Conservation (phyloP, 2,113 vertebrate genomes). For the Nesoenas mayeri region DNA sequence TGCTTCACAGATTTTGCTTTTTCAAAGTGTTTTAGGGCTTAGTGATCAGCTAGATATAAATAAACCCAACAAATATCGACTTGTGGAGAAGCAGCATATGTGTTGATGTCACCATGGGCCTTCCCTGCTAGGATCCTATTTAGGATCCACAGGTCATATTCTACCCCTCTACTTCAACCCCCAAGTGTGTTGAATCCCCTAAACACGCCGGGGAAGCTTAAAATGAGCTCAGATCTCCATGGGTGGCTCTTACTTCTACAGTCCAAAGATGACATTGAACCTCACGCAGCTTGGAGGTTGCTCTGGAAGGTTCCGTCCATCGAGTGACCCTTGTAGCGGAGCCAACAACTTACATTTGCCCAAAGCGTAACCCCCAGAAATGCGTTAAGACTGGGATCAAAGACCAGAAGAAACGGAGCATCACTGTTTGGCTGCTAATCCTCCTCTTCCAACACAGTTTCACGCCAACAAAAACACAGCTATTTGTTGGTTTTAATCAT, state of each 20-base stretch:
- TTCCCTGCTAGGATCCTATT: background rate
- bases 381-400: background rate
- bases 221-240: background rate
- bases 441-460: background rate
- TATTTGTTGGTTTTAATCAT: background rate
- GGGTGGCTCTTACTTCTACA: constrained; percentile 19
- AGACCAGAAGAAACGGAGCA: background rate
- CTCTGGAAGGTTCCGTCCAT: background rate
- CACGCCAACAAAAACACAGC: background rate
- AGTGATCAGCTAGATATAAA: background rate
- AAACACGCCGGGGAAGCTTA: background rate
- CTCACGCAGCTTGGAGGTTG: background rate
- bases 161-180: background rate
- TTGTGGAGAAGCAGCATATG: background rate
- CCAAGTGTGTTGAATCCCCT: background rate
- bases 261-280: background rate
- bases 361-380: background rate
- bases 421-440: background rate
- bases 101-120: background rate
- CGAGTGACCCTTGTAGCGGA: background rate
- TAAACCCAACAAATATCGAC: background rate
- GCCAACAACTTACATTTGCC: background rate
- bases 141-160: background rate
- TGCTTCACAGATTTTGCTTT: background rate
- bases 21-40: background rate